These are phyloP conservation scores for Thera britannica DNA, from an alignment of 2,888 invertebrate species.

Conservation along the genomic window DNA sequence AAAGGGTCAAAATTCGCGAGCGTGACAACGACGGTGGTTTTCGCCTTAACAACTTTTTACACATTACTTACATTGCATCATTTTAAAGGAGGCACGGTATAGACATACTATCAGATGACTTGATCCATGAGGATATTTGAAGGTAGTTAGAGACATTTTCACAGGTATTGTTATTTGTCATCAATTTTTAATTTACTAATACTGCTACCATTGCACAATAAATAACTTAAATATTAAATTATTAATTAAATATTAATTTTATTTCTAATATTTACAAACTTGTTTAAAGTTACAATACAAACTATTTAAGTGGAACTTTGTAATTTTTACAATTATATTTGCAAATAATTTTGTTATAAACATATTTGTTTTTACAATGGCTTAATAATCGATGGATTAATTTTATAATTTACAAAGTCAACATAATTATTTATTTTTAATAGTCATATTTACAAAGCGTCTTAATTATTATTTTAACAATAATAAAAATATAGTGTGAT, in stretches of 20 bases:
- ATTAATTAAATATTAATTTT: constrained; percentile 53
- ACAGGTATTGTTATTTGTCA: constrained; percentile 49
- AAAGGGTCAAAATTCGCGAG: too few relatives aligned
- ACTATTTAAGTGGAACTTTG: constrained; percentile 59
- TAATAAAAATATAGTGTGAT: not conserved
- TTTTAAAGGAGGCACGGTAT: too few relatives aligned
- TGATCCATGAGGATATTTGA: too few relatives aligned
- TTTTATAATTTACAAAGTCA: constrained; percentile 5
- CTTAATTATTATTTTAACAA: constrained; percentile 3
- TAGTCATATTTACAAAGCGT: constrained; percentile 11
- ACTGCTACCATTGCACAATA: constrained; percentile 84
- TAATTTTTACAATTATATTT: constrained; percentile 52
- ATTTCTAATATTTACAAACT: constrained; percentile 58
- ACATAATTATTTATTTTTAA: not conserved
- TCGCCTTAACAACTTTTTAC: too few relatives aligned
- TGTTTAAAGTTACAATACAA: constrained; percentile 53
- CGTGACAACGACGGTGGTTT: too few relatives aligned
- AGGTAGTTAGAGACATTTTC: not conserved
- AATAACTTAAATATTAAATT: constrained; percentile 65
- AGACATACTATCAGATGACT: too few relatives aligned
- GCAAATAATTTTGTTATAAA: constrained; percentile 3
- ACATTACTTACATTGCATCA: too few relatives aligned
- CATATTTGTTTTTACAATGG: constrained; percentile 8
- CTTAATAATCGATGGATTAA: constrained; percentile 3
- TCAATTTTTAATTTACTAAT: constrained; percentile 67